phyloP scores from a whole-genome alignment of 2,888 invertebrate genomes.

The Aphidoletes aphidimyza region DNA sequence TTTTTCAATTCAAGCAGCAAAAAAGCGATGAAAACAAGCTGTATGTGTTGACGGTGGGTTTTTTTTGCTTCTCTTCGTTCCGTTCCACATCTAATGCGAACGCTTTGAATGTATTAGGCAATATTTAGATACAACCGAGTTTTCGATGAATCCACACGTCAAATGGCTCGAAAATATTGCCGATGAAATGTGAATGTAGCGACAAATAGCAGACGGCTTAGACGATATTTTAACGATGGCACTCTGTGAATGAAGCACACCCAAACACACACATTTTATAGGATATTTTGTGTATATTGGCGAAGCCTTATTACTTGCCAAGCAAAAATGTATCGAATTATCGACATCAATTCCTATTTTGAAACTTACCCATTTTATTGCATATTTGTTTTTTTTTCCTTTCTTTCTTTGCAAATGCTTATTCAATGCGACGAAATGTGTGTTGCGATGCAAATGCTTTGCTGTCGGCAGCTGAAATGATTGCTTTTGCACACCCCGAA shows the following conservation, averaged over 20 bases:
- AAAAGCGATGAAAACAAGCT: conserved; percentile 6
- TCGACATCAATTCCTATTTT: conserved; percentile 47
- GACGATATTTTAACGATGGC: conserved; percentile 34
- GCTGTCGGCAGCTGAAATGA: background rate
- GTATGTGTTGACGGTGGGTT: background rate
- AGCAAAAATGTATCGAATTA: conserved; percentile 22
- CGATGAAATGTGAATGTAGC: conserved; percentile 36
- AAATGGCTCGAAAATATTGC: conserved; percentile 23
- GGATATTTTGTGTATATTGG: background rate
- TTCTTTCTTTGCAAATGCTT: background rate
- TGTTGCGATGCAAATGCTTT: background rate
- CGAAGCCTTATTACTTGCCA: conserved; percentile 14
- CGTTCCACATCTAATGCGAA: too few species aligned
- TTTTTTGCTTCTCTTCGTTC: too few species aligned
- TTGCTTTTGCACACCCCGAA: background rate
- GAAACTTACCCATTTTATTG: conserved; percentile 49
- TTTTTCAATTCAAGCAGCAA: conserved; percentile 1
- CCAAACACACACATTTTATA: background rate
- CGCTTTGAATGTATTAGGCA: too few species aligned
- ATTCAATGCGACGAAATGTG: background rate
- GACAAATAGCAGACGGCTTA: conserved; percentile 46
- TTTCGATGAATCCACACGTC: conserved; percentile 8
- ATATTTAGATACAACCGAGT: background rate
- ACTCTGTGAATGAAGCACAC: background rate
- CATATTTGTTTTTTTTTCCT: conserved; percentile 29